Evolutionary conservation across 1,140 invertebrate species (phyloP).

Genomic region (Triops cancriformis): DNA sequence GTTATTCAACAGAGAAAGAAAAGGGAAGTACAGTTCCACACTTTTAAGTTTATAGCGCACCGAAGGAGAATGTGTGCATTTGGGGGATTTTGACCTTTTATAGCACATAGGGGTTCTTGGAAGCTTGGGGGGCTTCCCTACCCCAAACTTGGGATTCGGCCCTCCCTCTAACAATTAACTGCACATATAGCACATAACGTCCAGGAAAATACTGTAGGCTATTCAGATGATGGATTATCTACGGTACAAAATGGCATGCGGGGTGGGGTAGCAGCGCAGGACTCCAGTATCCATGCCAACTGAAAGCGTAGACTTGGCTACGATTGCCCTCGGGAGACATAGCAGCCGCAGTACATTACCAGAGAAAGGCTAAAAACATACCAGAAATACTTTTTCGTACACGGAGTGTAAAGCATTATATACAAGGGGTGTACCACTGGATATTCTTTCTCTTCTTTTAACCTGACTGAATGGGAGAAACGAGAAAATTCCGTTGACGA

Average conservation of each 20-base stretch:
- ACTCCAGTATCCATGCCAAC: background rate
- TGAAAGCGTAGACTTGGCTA: too few relatives aligned
- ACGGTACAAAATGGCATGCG: background rate
- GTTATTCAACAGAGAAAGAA: background rate
- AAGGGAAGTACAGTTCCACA: background rate
- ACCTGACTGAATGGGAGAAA: too few relatives aligned
- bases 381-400: too few relatives aligned
- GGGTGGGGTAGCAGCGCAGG: background rate
- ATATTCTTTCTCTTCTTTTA: too few relatives aligned
- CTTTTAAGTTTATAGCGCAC: background rate
- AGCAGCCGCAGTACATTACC: too few relatives aligned
- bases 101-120: background rate
- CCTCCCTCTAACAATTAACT: background rate
- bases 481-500: too few relatives aligned
- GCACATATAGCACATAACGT: conserved; percentile 5
- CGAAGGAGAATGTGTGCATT: too few relatives aligned
- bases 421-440: too few relatives aligned
- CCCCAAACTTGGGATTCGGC: background rate
- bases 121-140: background rate
- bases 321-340: too few relatives aligned
- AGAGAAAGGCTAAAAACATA: too few relatives aligned
- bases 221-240: background rate
- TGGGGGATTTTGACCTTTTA: too few relatives aligned
- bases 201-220: background rate
- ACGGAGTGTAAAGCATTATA: too few relatives aligned